A percentile compares a stretch with the other conserved stretches of the same genome.
phyloP scores from a whole-genome alignment of 2,888 invertebrate species.

The Apamea crenata region DNA sequence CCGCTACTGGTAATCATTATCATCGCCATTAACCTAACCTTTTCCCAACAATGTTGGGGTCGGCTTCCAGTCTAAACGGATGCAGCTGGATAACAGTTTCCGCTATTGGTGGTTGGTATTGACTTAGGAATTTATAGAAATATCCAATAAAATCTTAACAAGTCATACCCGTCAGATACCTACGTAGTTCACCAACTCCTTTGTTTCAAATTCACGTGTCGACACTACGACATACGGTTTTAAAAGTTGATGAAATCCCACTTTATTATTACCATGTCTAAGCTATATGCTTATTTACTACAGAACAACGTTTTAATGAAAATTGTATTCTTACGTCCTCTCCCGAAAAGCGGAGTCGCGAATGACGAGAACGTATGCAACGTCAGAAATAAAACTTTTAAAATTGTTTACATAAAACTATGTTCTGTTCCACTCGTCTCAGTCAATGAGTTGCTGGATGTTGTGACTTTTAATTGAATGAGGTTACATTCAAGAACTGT shows the following conservation, averaged over 20 bases:
- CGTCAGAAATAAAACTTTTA: slow-evolving; percentile 14
- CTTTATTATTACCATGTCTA: neutral
- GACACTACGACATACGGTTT: neutral
- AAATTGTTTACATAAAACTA: slow-evolving; percentile 27
- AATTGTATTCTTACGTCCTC: neutral
- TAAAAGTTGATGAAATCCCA: neutral
- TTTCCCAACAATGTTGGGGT: no score
- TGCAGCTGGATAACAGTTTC: no score
- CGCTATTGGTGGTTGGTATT: no score
- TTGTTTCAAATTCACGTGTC: neutral
- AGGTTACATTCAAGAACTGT: neutral
- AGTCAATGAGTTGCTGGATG: neutral
- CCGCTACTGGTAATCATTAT: no score
- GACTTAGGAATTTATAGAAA: neutral
- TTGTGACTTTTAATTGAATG: slow-evolving; percentile 19
- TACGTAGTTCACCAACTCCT: neutral
- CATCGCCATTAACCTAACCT: no score
- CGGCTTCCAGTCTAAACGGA: no score
- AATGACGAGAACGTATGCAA: slow-evolving; percentile 7
- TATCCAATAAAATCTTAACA: neutral
- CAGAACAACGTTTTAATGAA: slow-evolving; percentile 16
- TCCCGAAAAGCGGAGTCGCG: neutral
- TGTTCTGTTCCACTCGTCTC: neutral
- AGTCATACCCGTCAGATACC: neutral
- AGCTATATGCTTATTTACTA: slow-evolving; percentile 12